These are phyloP conservation scores for Pipistrellus kuhlii DNA, from an alignment of 2,797 vertebrate genomes.

Conservation along the genomic window DNA sequence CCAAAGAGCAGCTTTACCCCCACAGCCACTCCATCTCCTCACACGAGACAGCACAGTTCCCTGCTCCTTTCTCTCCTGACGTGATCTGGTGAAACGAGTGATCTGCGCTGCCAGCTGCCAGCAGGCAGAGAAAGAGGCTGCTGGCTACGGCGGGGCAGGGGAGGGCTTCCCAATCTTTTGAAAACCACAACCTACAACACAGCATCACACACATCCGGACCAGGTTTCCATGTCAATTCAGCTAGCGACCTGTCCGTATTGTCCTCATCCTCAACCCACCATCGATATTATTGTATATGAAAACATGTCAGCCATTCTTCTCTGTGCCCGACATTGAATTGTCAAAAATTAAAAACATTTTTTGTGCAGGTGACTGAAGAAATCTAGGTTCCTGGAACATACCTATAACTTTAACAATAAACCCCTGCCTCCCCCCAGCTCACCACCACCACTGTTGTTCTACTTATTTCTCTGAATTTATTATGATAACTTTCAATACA, in stretches of 20 bases:
- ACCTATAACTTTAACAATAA: not conserved
- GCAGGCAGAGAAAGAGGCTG: not conserved
- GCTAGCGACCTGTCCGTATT: not conserved
- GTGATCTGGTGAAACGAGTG: not conserved
- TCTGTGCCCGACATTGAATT: not conserved
- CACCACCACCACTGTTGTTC: not conserved
- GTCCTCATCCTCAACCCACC: not conserved
- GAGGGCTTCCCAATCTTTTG: constrained; percentile 1
- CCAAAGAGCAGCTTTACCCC: not conserved
- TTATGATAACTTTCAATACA: constrained; percentile 5
- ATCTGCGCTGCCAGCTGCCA: not conserved
- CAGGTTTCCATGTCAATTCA: not conserved
- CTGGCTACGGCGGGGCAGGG: not conserved
- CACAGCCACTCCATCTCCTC: not conserved
- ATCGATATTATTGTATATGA: not conserved
- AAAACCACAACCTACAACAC: constrained; percentile 37
- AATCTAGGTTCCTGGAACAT: not conserved
- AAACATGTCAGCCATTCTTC: not conserved
- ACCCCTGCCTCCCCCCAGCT: not conserved
- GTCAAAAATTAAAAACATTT: not conserved
- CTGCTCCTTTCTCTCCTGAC: not conserved
- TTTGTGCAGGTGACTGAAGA: not conserved
- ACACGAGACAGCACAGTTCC: not conserved
- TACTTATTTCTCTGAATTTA: constrained; percentile 37
- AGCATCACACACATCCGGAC: not conserved